A percentile compares a stretch with the other conserved stretches of the same genome.
phyloP scores from a whole-genome alignment of 2,113 vertebrate genomes.

The Platichthys flesus region DNA sequence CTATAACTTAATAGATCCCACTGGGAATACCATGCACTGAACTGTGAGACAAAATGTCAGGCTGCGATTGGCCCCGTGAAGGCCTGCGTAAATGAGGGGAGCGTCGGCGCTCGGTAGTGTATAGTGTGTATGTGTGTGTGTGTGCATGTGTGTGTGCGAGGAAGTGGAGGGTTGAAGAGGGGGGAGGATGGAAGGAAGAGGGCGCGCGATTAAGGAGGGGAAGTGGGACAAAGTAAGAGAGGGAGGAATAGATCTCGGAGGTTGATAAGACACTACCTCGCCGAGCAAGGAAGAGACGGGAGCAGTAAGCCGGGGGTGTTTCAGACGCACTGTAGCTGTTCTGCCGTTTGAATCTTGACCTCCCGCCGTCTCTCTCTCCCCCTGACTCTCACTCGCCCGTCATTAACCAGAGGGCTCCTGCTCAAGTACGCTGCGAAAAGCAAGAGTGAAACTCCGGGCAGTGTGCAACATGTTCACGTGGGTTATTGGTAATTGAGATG shows the following conservation, averaged over 20 bases:
- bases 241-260: constrained; percentile 29
- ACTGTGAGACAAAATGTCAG: constrained; percentile 80
- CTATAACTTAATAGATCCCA: constrained; percentile 82
- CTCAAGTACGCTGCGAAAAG: background rate
- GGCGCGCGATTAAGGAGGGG: constrained; percentile 22
- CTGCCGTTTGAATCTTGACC: constrained; percentile 39
- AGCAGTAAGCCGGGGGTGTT: constrained; percentile 32
- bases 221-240: constrained; percentile 11
- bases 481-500: background rate
- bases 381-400: background rate
- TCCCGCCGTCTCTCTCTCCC: background rate
- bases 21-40: constrained; percentile 73
- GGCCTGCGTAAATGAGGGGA: constrained; percentile 65
- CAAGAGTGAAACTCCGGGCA: background rate
- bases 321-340: constrained; percentile 19
- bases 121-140: background rate
- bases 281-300: constrained; percentile 5
- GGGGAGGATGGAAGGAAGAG: constrained; percentile 16
- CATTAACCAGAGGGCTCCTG: background rate
- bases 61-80: constrained; percentile 63
- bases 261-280: constrained; percentile 31
- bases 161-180: constrained; percentile 15
- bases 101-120: constrained; percentile 35
- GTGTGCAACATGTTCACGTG: background rate
- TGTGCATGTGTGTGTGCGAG: background rate